phyloP scores from a whole-genome alignment of 2,888 invertebrate species.

The Encarsia formosa region DNA sequence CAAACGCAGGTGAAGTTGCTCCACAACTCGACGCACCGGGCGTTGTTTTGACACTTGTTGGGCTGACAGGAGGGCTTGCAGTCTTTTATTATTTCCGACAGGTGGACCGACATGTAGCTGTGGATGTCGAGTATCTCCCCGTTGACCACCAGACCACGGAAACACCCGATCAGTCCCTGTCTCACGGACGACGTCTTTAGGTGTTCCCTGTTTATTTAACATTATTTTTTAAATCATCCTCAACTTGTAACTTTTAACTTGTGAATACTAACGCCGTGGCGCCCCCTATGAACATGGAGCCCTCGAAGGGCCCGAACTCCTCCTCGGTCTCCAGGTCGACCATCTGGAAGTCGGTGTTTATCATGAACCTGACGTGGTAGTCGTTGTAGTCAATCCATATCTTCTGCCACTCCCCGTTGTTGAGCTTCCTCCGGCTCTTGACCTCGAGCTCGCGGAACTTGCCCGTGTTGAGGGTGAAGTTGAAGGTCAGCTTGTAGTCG shows the following conservation, averaged over 20 bases:
- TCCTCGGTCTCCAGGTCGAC: conserved; percentile 78
- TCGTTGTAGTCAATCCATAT: conserved; percentile 93
- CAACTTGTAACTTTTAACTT: not conserved
- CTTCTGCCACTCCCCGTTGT: conserved; percentile 94
- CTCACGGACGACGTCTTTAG: conserved; percentile 77
- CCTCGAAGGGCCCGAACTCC: conserved; percentile 88
- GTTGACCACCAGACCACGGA: conserved; percentile 87
- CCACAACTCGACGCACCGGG: conserved; percentile 87
- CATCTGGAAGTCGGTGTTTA: conserved; percentile 86
- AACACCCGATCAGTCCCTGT: conserved; percentile 90
- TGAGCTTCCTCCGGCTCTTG: conserved; percentile 75
- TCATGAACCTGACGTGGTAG: conserved; percentile 88
- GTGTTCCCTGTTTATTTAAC: conserved; percentile 61
- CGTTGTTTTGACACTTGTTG: conserved; percentile 89
- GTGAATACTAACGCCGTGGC: conserved; percentile 74
- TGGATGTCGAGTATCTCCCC: conserved; percentile 87
- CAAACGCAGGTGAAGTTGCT: conserved; percentile 90
- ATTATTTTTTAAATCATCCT: not conserved
- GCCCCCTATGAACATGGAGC: conserved; percentile 90
- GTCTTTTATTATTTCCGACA: conserved; percentile 87
- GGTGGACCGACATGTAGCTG: conserved; percentile 86
- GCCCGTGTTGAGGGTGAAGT: conserved; percentile 83
- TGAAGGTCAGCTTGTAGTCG: conserved; percentile 84
- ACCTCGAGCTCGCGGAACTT: conserved; percentile 78
- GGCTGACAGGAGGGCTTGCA: conserved; percentile 93